Base-by-base conservation (phyloP, 2,797 vertebrate species). In the Natrix natrix region DNA sequence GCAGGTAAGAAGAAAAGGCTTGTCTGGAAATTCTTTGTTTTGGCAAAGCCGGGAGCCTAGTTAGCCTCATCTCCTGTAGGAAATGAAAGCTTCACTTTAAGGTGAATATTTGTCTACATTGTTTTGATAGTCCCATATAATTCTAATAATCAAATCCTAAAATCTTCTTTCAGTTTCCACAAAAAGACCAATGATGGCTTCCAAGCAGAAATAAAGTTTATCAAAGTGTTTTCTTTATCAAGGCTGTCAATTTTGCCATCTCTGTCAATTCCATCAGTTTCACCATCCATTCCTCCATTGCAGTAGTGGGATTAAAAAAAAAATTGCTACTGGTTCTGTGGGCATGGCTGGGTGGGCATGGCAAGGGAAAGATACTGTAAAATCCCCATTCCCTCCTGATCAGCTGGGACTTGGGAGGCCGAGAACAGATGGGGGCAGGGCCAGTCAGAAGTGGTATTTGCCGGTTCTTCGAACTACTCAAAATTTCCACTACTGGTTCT, bases 1-100 rank as follows among this genome's bases (percentile, higher is more conserved):
- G 93, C 97, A 98, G 97, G 98, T 98, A 96, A 87, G 48, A 26
- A 57, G 20, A 13, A 32, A n/a, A 5, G 8, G 8, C 0, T 52
- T 1, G 4, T 22, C 32, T 48, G 54, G 48, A 22, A 24, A 52
- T 14, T 14, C 48, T 54, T 28, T 14, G 2, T 3, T 59, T 28
- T 8, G 48, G 87, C 13, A 20, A 17, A 88, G n/a, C n/a, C 57
- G 55, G 55, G 16, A 88, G 22, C 22, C 60, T 20, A 13, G 20
- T 37, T 24, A 59, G 22, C 56, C n/a, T 24, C 56, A 43, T 57
- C 37, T 24, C 87, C 37, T 22, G 11, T 60, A 22, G 32, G 24
- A 26, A 59, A 17, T 22, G 55, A 13, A 88, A 13, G 10, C 20
- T 83, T 24, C 37, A 8, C 52, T 54, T n/a, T 87, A 14, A n/a